Percentiles rank a stretch among this genome's conserved stretches.
Evolutionary conservation across 1,140 invertebrate genomes (phyloP).

Genomic region (Rhopalosiphum padi): DNA sequence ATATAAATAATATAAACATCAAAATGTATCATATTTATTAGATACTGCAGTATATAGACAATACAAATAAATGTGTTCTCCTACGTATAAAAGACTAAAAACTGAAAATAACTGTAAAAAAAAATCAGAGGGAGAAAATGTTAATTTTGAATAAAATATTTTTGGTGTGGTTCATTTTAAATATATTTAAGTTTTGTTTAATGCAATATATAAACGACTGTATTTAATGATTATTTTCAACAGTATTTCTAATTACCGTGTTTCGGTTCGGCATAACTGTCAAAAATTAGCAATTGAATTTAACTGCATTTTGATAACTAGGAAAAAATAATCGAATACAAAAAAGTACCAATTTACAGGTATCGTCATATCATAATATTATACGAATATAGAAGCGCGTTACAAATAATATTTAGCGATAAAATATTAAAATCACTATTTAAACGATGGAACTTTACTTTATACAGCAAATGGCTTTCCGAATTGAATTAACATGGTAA

Average conservation of each 20-base stretch:
- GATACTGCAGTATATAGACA: neutral
- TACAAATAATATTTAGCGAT: neutral
- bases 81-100: neutral
- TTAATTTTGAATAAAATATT: neutral
- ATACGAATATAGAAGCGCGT: neutral
- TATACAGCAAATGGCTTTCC: neutral
- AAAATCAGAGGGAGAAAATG: neutral
- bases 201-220: neutral
- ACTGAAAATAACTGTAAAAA: neutral
- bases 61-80: neutral
- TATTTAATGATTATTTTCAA: neutral
- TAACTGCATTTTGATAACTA: neutral
- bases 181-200: neutral
- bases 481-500: constrained; percentile 33
- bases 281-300: neutral
- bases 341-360: neutral
- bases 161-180: neutral
- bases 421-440: constrained; percentile 1
- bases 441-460: neutral
- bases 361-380: neutral
- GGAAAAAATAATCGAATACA: neutral
- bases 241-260: too few species aligned
- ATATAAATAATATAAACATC: neutral
- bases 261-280: neutral
- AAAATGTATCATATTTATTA: neutral